phyloP scores from a whole-genome alignment of 1,140 invertebrate species.

The Diachasmimorpha longicaudata region DNA sequence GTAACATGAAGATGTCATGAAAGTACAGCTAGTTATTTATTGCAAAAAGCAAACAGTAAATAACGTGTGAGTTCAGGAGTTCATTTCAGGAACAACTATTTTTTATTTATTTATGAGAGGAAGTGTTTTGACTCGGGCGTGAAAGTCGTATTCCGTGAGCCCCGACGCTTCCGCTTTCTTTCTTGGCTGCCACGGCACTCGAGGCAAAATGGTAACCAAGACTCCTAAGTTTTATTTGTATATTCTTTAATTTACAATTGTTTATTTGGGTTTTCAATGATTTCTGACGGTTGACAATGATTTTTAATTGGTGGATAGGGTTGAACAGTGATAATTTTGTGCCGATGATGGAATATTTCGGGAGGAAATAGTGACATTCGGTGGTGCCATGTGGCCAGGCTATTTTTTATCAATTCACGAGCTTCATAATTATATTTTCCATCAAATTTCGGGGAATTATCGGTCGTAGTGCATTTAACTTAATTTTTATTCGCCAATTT shows the following conservation, averaged over 20 bases:
- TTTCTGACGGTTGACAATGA: neutral
- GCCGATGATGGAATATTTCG: neutral
- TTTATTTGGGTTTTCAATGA: neutral
- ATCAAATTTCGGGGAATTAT: neutral
- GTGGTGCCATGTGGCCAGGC: neutral
- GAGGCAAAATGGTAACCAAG: neutral
- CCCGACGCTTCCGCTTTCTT: neutral
- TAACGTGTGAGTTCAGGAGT: neutral
- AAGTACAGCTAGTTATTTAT: too few species aligned
- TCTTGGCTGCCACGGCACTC: neutral
- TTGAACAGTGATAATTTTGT: neutral
- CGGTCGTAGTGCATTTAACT: neutral
- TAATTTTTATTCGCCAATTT: neutral
- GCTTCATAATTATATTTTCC: neutral
- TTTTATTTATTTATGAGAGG: neutral
- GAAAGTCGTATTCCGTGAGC: neutral
- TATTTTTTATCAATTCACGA: neutral
- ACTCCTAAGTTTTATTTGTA: neutral
- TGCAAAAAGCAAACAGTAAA: neutral
- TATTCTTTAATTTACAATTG: neutral
- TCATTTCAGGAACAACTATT: neutral
- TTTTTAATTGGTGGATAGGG: neutral
- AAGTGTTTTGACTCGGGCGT: neutral
- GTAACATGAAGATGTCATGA: too few species aligned
- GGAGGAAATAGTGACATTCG: neutral